These are phyloP conservation scores for Tryphoninae sp. DNA, from an alignment of 2,888 invertebrate species.

Conservation along the genomic window DNA sequence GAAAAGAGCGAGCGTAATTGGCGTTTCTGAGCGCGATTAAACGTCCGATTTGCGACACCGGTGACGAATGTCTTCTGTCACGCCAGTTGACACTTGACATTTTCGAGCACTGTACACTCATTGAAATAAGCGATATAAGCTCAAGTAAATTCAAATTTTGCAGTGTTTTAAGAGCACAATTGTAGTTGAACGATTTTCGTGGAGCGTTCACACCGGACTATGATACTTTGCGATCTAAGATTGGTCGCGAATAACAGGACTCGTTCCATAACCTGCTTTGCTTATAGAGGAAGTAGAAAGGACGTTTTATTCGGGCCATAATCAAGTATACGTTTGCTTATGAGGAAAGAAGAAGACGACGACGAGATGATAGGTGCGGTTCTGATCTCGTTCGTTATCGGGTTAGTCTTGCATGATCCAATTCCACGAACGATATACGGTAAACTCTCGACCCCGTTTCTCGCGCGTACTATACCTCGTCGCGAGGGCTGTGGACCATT, in stretches of 20 bases:
- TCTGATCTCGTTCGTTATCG: conserved; percentile 42
- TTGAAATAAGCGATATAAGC: neutral
- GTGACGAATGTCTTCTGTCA: conserved; percentile 39
- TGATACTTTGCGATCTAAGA: neutral
- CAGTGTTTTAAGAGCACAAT: neutral
- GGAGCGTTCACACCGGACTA: neutral
- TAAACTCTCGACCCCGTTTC: conserved; percentile 51
- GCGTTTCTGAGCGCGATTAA: conserved; percentile 53
- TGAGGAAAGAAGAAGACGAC: neutral
- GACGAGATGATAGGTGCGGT: conserved; percentile 37
- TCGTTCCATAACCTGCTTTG: neutral
- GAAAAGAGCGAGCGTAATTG: conserved; percentile 29
- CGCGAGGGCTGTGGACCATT: conserved; percentile 38
- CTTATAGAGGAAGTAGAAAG: conserved; percentile 1
- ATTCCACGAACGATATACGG: conserved; percentile 38
- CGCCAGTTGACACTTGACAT: conserved; percentile 56
- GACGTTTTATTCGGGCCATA: conserved; percentile 1
- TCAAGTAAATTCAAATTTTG: neutral
- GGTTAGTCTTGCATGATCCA: conserved; percentile 37
- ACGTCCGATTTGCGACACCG: conserved; percentile 51
- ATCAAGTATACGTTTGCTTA: neutral
- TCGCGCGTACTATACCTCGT: neutral
- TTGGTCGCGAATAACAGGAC: neutral
- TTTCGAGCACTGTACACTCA: neutral
- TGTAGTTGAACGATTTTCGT: neutral